Evolutionary conservation across 2,113 vertebrate species (phyloP), one percentile per base, ranked within the genome.

Genomic region (Brevimyrus niger): DNA sequence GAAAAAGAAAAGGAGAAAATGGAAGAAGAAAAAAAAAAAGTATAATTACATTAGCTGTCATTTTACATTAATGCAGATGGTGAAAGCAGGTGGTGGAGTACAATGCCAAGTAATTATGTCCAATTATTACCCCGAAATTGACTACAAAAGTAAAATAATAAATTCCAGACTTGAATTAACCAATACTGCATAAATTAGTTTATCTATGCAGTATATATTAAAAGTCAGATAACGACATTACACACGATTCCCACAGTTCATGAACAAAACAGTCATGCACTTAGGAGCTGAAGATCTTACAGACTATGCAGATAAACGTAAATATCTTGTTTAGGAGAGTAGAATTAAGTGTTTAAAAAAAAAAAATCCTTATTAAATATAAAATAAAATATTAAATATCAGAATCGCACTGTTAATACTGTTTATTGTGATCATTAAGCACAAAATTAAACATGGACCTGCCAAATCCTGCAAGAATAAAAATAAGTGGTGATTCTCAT

Each of bases 21-120:
- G 55, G 90, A 87, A 92, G 51, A 47, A 91, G 42, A 42, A 46
- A 91, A n/a, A n/a, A 91, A 89, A 48, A 90, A 90, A 87, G n/a
- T n/a, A 61, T 89, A 92, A 94, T 93, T 93, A 93, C 85, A 93
- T 90, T 88, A 92, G 89, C 91, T 93, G 93, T 92, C 91, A 93
- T 80, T 91, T 88, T 88, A 89, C 48, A 93, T 93, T 88, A 88
- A 89, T 92, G 90, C 90, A 90, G 89, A 91, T 91, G 90, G 89
- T 87, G 48, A 92, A 90, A 53, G 88, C 91, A 92, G 82, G 86
- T 87, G 87, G 89, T 92, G 88, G 90, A 93, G 91, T 91, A 91
- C 92, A 92, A 93, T 88, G 10, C 19, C 65, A 88, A 88, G 44
- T 80, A 58, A 51, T 80, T 88, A 50, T 87, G 76, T 88, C 27